Evolutionary conservation across 2,113 vertebrate genomes (phyloP).

Genomic region (Motacilla tschutschensis): DNA sequence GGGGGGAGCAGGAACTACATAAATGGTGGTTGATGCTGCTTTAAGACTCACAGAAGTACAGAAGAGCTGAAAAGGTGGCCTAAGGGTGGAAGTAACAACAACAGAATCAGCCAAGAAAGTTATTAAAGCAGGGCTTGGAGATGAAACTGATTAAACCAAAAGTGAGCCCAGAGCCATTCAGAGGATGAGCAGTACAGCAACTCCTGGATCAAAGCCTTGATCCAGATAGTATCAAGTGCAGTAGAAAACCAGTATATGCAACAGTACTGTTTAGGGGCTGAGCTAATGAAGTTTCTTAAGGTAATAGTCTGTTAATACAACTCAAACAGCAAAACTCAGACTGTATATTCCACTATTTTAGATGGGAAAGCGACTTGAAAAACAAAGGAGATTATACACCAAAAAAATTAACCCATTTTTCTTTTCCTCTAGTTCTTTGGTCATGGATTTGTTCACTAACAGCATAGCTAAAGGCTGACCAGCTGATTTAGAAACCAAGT

Average conservation of each 20-base stretch:
- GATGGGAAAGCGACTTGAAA: background rate
- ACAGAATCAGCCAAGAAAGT: background rate
- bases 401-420: fast-evolving
- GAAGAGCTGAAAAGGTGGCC: background rate
- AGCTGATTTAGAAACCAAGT: background rate
- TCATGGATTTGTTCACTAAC: background rate
- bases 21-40: background rate
- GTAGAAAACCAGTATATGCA: background rate
- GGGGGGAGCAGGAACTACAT: background rate
- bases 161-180: background rate
- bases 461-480: background rate
- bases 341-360: background rate
- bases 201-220: background rate
- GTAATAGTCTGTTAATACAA: background rate
- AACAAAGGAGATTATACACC: background rate
- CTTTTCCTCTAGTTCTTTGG: background rate
- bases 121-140: background rate
- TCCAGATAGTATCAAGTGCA: background rate
- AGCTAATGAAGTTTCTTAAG: background rate
- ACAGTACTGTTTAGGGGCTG: background rate
- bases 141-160: background rate
- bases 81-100: background rate
- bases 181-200: background rate
- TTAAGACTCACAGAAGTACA: background rate
- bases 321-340: background rate